Base-by-base conservation (phyloP, 2,113 vertebrate species). In the Leptobrachium leishanense region DNA sequence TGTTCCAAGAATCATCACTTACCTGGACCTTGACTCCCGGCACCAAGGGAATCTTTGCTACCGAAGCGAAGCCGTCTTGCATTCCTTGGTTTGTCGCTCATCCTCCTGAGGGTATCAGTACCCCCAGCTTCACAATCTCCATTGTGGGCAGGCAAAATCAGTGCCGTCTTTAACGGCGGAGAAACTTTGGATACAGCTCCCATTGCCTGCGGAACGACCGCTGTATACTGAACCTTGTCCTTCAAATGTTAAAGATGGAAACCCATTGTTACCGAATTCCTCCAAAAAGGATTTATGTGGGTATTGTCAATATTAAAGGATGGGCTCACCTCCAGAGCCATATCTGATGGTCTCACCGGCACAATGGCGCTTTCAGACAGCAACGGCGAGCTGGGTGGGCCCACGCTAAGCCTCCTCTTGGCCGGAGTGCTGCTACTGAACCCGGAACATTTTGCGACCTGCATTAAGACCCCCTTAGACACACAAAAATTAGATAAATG, bases 361-460 rank as follows among this genome's bases (percentile, higher is more conserved):
- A 81, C 76, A 72, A 87, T 89, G 0, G 84, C 81, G 65, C 87
- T 84, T 64, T 62, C 83, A 46, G 53, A 85, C 68, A 85, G 73
- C 59, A 90, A 83, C 42, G 79, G 84, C 74, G 82, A 79, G 41
- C 83, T 84, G 39, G 43, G 76, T 1, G 77, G 64, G 2, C 87
- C 86, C 0, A 79, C 84, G 2, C 84, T 5, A 15, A 77, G 70
- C 72, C 82, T 73, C 43, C 88, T 87, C 83, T 70, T 88, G n/a
- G 81, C 39, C 0, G 90, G 90, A 0, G 90, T 92, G 43, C 94
- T 93, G 88, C 89, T 90, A 43, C 84, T 85, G 76, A 94, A 65
- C 42, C 84, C 78, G 68, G 20, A 43, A 43, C 70, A 82, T 72
- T 20, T 79, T 67, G 86, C 72, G 53, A 88, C 79, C 88, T 91